phyloP scores from a whole-genome alignment of 2,888 invertebrate genomes.

The Dasysyrphus albostriatus region DNA sequence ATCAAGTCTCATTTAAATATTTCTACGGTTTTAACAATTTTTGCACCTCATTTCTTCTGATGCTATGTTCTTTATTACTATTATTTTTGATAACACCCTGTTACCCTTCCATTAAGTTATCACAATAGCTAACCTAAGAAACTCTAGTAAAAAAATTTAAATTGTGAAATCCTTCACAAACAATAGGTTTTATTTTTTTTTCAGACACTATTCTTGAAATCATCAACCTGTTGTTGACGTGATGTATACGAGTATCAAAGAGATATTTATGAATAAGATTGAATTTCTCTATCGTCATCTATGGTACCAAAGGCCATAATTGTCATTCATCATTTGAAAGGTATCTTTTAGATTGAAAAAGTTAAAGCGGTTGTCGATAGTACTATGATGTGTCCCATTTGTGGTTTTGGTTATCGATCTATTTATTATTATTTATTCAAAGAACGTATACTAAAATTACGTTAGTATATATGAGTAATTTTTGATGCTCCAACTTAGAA shows the following conservation, averaged over 20 bases:
- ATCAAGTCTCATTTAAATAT: too few relatives aligned
- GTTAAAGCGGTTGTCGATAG: background rate
- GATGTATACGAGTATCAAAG: background rate
- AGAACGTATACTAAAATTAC: too few relatives aligned
- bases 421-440: background rate
- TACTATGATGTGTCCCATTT: slow-evolving; percentile 15
- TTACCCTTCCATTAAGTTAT: too few relatives aligned
- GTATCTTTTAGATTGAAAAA: background rate
- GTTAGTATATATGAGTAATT: too few relatives aligned
- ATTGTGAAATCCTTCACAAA: background rate
- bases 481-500: too few relatives aligned
- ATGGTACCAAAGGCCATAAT: background rate
- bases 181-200: background rate
- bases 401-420: slow-evolving; percentile 17
- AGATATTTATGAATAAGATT: slow-evolving; percentile 1
- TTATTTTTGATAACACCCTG: too few relatives aligned
- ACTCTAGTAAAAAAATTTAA: too few relatives aligned
- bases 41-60: too few relatives aligned
- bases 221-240: slow-evolving; percentile 28
- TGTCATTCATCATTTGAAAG: slow-evolving; percentile 23
- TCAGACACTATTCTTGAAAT: background rate
- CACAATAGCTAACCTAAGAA: too few relatives aligned
- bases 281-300: slow-evolving; percentile 20
- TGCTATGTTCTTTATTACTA: too few relatives aligned
- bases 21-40: too few relatives aligned